Evolutionary conservation across 2,797 vertebrate genomes (phyloP), one percentile per base, ranked within the genome.

Genomic region (Lates japonicus): DNA sequence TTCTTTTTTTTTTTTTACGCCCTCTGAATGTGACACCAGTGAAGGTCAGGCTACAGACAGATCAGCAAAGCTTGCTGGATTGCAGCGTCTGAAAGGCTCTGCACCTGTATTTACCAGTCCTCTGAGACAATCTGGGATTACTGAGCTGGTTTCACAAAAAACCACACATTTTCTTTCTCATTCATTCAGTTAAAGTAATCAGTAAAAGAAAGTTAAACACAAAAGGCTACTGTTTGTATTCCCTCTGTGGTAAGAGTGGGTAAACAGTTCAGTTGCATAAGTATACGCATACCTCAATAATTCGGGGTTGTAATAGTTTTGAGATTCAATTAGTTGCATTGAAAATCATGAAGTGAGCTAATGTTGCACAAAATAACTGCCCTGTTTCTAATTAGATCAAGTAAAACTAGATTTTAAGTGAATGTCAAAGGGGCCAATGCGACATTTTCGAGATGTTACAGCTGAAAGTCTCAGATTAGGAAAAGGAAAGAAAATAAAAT

Each of bases 11-110:
- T 29, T 73, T 90, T 82, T 83, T 84, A 78, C 52, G 17, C 66
- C 85, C 85, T 86, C 80, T 88, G 81, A 88, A 89, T 90, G 88
- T 94, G 96, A 94, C 94, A 91, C 94, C 86, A 89, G 72, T 94
- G 95, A 97, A 96, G 96, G 96, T 97, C 96, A 94, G 82, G 87
- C 92, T 94, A 94, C 69, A 90, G 88, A 93, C 86, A 83, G 90
- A 93, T 90, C 89, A 85, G 87, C 86, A 90, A 86, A 84, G 86
- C 87, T 80, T 5, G 71, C 84, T 86, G 81, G 81, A 82, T 80
- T 91, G 85, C 86, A 86, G 81, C 12, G 72, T 85, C 90, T 88
- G 80, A 87, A 87, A 88, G 57, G 76, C 90, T 90, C 78, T 73
- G 85, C 87, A 86, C 82, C 80, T 85, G 87, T 82, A 89, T 90